A percentile compares a stretch with the other conserved stretches of the same genome.
These are phyloP conservation scores for Trialeurodes vaporariorum DNA, from an alignment of 1,140 invertebrate genomes.

Conservation along the genomic window DNA sequence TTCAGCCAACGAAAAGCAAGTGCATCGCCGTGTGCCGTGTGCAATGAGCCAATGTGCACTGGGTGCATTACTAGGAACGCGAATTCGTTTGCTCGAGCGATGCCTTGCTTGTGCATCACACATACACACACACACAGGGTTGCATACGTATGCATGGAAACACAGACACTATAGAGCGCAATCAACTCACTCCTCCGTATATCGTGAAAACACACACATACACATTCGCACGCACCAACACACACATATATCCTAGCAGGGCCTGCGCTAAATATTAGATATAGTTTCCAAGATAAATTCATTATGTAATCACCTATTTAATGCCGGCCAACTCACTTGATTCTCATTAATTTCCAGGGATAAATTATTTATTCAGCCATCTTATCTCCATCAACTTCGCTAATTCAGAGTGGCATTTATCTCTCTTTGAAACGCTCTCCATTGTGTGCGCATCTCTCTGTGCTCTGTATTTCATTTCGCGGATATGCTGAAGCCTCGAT, in stretches of 20 bases:
- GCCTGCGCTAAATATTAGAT: not conserved
- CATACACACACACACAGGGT: not conserved
- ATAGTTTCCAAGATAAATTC: not conserved
- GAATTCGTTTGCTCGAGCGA: not conserved
- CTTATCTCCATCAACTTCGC: not conserved
- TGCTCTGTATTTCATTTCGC: not conserved
- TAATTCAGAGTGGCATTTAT: not conserved
- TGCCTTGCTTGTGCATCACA: not conserved
- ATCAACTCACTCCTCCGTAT: too few species aligned
- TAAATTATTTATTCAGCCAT: slow-evolving; percentile 1
- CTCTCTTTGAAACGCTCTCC: not conserved
- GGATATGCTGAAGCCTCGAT: not conserved
- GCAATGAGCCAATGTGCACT: not conserved
- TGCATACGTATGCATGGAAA: too few species aligned
- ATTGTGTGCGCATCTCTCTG: not conserved
- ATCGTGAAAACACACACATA: too few species aligned
- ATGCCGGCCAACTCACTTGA: not conserved
- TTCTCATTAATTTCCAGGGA: not conserved
- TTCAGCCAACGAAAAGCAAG: not conserved
- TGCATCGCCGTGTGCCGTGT: not conserved
- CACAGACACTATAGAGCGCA: too few species aligned
- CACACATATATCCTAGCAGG: not conserved
- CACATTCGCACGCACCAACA: too few species aligned
- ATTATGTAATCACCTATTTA: not conserved
- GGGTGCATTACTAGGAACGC: not conserved